These are phyloP conservation scores for Strix uralensis DNA, from an alignment of 2,113 vertebrate genomes.

Conservation along the genomic window DNA sequence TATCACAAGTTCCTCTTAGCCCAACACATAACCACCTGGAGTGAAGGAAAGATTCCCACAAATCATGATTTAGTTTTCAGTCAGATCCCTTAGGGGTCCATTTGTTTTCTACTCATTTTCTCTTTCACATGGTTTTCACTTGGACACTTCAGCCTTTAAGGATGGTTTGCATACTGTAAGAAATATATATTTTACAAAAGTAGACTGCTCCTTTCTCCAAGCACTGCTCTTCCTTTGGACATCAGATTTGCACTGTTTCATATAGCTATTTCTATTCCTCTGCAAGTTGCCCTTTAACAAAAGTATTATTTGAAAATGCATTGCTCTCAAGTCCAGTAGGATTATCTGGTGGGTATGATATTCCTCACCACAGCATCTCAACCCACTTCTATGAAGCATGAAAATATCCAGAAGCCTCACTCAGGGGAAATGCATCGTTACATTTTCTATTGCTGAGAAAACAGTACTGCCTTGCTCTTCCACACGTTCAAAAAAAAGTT, in stretches of 20 bases:
- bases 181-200: neutral
- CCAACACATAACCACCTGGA: neutral
- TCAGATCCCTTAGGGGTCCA: neutral
- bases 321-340: neutral
- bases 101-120: neutral
- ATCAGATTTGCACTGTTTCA: neutral
- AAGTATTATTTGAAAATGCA: neutral
- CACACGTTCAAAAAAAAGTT: neutral
- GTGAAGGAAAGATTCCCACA: neutral
- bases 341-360: neutral
- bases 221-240: neutral
- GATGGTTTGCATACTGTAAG: neutral
- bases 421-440: neutral
- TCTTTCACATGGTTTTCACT: neutral
- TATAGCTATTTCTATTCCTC: neutral
- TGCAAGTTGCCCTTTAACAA: neutral
- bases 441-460: neutral
- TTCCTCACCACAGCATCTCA: neutral
- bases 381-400: neutral
- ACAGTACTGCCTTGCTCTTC: neutral
- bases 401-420: neutral
- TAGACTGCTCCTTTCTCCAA: neutral
- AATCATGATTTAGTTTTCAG: neutral
- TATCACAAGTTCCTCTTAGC: neutral
- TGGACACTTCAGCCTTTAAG: neutral